Evolutionary conservation across 2,888 invertebrate genomes (phyloP).

Genomic region (Cephus sareptanus): DNA sequence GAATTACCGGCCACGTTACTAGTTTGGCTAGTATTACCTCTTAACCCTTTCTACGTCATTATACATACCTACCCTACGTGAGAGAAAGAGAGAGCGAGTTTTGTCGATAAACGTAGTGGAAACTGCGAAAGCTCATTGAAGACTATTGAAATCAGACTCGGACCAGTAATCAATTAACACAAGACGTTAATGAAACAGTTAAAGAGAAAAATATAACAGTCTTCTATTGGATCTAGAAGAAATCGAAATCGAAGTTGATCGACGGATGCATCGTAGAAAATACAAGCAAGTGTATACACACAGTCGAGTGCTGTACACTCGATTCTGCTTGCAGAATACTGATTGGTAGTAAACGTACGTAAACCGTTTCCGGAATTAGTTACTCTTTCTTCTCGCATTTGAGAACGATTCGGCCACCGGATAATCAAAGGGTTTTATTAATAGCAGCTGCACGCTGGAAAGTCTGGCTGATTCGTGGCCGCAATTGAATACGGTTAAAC

Average conservation of each 20-base stretch:
- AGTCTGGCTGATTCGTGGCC: neutral
- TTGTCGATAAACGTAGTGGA: neutral
- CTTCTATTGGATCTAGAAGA: no score
- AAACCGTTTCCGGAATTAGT: no score
- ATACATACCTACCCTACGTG: neutral
- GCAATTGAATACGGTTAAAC: neutral
- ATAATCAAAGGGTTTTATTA: neutral
- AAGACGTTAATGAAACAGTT: no score
- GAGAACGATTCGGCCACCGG: neutral
- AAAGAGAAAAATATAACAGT: no score
- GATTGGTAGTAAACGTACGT: neutral
- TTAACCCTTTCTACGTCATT: neutral
- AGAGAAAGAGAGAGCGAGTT: neutral
- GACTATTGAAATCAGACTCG: no score
- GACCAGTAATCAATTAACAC: no score
- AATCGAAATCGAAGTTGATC: no score
- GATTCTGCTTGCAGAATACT: neutral
- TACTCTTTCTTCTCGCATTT: neutral
- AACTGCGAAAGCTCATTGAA: neutral
- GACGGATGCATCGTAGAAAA: no score
- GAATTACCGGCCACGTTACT: neutral
- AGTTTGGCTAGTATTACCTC: neutral
- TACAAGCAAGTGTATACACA: neutral
- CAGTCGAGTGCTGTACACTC: neutral
- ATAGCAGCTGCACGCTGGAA: neutral